These are phyloP conservation scores for Eurois occulta DNA, from an alignment of 2,888 invertebrate genomes.

Conservation along the genomic window DNA sequence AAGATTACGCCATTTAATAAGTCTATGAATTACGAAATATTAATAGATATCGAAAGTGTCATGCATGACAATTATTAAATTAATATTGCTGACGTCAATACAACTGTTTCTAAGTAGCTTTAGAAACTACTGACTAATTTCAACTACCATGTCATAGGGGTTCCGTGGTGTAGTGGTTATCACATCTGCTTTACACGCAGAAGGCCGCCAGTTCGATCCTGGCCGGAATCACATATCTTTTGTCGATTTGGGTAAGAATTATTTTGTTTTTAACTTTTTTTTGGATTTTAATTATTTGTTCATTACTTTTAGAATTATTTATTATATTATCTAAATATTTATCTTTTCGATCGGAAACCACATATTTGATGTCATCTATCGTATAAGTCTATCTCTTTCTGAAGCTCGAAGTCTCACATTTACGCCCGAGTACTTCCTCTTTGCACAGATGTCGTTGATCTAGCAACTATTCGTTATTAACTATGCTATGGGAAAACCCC, in stretches of 20 bases:
- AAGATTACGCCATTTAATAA: background rate
- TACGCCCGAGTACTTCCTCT: too few relatives aligned
- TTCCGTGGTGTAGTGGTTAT: conserved; percentile 89
- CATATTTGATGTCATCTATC: background rate
- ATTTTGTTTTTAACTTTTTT: background rate
- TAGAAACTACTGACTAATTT: conserved; percentile 44
- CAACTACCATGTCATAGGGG: background rate
- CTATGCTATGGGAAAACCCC: background rate
- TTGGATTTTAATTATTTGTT: background rate
- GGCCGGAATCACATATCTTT: conserved; percentile 86
- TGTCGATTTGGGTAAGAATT: conserved; percentile 16
- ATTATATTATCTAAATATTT: background rate
- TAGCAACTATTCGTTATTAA: background rate
- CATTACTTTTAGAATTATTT: background rate
- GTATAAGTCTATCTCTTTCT: too few relatives aligned
- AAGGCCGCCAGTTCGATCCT: conserved; percentile 90
- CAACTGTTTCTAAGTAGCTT: accelerated
- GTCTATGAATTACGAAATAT: background rate
- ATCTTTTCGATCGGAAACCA: background rate
- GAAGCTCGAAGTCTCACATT: background rate
- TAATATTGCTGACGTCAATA: conserved; percentile 12
- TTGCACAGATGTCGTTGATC: background rate
- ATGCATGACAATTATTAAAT: background rate
- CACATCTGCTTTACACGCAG: conserved; percentile 89
- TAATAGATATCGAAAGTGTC: background rate